Conservation (phyloP, 2,797 vertebrate species). For the Agapornis canus region DNA sequence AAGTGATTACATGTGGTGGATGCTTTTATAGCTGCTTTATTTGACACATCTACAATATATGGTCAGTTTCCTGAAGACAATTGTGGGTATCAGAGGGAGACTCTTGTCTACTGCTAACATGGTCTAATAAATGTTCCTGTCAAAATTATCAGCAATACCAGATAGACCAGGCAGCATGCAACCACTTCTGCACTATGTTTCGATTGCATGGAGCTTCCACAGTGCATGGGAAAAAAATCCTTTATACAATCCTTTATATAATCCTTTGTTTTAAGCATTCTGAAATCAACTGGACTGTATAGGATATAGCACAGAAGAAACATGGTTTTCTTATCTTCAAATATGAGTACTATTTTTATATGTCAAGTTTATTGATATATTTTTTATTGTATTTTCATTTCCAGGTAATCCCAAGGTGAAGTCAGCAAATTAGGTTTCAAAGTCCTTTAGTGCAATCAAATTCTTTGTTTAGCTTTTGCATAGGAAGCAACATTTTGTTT, state of each 20-base stretch:
- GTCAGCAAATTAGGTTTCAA: not conserved
- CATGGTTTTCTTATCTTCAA: not conserved
- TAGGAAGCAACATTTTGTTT: not conserved
- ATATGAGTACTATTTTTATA: not conserved
- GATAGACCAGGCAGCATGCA: not conserved
- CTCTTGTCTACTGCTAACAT: not conserved
- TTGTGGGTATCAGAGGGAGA: not conserved
- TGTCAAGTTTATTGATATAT: not conserved
- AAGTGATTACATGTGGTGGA: not conserved
- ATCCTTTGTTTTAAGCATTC: not conserved
- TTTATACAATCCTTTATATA: not conserved
- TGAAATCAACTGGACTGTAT: not conserved
- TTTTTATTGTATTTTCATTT: not conserved
- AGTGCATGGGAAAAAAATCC: not conserved
- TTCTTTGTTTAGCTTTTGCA: not conserved
- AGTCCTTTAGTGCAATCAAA: not conserved
- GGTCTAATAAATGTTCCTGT: conserved; percentile 15
- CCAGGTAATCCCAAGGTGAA: not conserved
- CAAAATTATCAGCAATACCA: not conserved
- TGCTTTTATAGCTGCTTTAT: not conserved
- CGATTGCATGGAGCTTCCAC: not conserved
- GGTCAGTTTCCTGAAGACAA: not conserved
- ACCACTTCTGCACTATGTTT: not conserved
- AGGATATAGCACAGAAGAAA: not conserved
- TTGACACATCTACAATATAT: not conserved